Base-by-base conservation (phyloP, 2,797 vertebrate species). In the Sebastes cheni region DNA sequence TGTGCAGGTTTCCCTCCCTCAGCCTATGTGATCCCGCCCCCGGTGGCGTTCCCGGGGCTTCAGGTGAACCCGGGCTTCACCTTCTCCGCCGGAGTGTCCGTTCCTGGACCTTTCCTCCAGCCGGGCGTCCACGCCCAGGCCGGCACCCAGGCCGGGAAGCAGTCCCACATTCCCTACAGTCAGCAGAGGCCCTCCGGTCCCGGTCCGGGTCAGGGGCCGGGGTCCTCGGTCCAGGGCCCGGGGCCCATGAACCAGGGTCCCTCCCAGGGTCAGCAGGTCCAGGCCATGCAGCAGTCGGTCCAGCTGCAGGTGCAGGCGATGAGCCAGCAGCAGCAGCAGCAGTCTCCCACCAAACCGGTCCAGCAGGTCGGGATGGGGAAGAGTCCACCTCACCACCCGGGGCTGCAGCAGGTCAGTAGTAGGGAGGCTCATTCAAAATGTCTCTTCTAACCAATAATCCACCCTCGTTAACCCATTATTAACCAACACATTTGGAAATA, bases 141-240 rank as follows among this genome's bases (percentile, higher is more conserved):
- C 66, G 97, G 96, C 89, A 93, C 91, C 82, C 97, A 97, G 82
- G 95, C 96, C 59, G 97, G 97, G 89, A 99, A 99, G 92, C 98
- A 94, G 79, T 99, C 98, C 83, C 98, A 99, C 97, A 98, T 99
- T 96, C 98, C 98, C 92, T 99, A 99, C 92, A 99, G 98, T 92
- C 98, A 99, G 96, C 98, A 99, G 94, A 96, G 98, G 92, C 98
- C 98, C 86, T 99, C 98, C 0, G 91, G 97, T 89, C 90, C 96
- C 71, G 89, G 88, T 4, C 79, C 86, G 70, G 96, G 86, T 89
- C 95, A 96, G 86, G 95, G 96, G 52, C 96, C 97, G 42, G 90
- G 96, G 42, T 91, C 96, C 90, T 93, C 96, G 66, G 95, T 92
- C 3, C 96, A 93, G 85, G 85, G 82, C 3, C 85, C 94, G 89